Conservation (phyloP, 1,140 invertebrate species). For the Pissodes strobi region DNA sequence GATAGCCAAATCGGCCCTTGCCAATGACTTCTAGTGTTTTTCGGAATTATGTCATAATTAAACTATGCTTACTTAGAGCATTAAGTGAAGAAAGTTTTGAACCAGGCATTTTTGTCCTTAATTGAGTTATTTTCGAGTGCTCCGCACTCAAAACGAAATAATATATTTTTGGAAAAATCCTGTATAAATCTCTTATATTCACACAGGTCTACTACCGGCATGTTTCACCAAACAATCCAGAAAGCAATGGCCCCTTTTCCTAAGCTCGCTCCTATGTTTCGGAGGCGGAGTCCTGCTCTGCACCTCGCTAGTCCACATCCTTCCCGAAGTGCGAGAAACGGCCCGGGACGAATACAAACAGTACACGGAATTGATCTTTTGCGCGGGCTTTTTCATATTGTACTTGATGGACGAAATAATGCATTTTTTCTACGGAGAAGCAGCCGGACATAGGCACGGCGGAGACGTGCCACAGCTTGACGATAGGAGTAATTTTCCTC, state of each 20-base stretch:
- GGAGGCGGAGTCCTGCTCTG: constrained; percentile 84
- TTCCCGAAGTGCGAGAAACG: constrained; percentile 70
- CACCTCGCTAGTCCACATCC: constrained; percentile 80
- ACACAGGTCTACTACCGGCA: constrained; percentile 69
- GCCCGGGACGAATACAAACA: constrained; percentile 40
- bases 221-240: constrained; percentile 62
- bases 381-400: constrained; percentile 77
- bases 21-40: too few relatives aligned
- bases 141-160: too few relatives aligned
- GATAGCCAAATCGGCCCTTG: too few relatives aligned
- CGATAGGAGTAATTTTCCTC: not conserved
- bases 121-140: too few relatives aligned
- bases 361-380: constrained; percentile 72
- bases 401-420: constrained; percentile 79
- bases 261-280: constrained; percentile 75
- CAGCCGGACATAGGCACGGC: constrained; percentile 35
- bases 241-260: constrained; percentile 61
- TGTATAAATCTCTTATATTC: too few relatives aligned
- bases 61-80: too few relatives aligned
- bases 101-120: too few relatives aligned
- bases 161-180: too few relatives aligned
- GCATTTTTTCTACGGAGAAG: constrained; percentile 64
- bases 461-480: not conserved
- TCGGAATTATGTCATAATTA: too few relatives aligned
- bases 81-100: too few relatives aligned